Base-by-base conservation (phyloP, 2,797 vertebrate species). In the Chaenodraco wilsoni region DNA sequence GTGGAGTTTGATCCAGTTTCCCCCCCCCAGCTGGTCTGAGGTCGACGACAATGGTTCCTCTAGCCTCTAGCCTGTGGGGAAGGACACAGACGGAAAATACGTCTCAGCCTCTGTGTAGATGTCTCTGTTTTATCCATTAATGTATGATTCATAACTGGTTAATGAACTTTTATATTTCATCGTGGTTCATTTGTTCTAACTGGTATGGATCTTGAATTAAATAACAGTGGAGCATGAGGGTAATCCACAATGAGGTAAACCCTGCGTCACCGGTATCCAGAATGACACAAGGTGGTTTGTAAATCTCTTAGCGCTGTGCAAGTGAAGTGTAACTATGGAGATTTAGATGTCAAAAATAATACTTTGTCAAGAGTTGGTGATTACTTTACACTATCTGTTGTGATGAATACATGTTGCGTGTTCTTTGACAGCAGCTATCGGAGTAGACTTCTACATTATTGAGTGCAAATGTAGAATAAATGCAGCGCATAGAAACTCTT, bases 81-180 rank as follows among this genome's bases (percentile, higher is more conserved):
- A 57, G 63, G 65, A 84, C 65, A 61, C 27, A 78, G 74, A 81
- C 56, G 52, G 63, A 72, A 59, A 79, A 76, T 33, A 78, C 74
- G 66, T 61, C 75, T 77, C 72, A 61, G 67, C 70, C 55, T 81
- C 58, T 23, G 57, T 66, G 62, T 21, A 55, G 68, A 87, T 91
- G 87, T 76, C 72, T 49, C 37, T 63, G 68, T 88, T 74, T 87
- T 58, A 82, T 85, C 85, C 61, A 72, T 87, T 65, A 79, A 69
- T 50, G 62, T 52, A 37, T 72, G 65, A 87, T 67, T 85, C 79
- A 79, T 72, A 75, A 78, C 62, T 72, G 66, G 37, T 87, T 89
- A 84, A 91, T 90, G 62, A 89, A 72, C 76, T 85, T 88, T 70
- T 70, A 86, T 87, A 78, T 89, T 89, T 91, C 15, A 83, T 80